Conservation (phyloP, 2,113 vertebrate genomes). For the Terrapene triunguis region DNA sequence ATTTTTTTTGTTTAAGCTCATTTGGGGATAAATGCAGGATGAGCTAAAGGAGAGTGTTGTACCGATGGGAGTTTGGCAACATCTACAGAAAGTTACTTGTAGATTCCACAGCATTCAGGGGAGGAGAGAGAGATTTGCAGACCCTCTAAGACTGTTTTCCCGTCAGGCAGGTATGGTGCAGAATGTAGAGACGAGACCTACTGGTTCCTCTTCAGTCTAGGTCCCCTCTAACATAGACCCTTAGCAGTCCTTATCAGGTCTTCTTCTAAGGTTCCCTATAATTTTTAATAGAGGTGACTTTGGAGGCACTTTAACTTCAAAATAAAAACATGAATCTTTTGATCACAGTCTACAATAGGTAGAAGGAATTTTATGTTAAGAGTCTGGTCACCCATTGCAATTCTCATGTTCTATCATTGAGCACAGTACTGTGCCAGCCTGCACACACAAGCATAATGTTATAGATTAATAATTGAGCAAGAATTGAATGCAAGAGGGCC, state of each 20-base stretch:
- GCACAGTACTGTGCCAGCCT: neutral
- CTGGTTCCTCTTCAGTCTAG: neutral
- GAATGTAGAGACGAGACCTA: neutral
- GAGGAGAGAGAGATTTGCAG: neutral
- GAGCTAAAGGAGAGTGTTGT: neutral
- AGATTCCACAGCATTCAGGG: neutral
- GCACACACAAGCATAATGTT: neutral
- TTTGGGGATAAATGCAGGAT: neutral
- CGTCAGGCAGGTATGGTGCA: neutral
- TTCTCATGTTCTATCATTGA: neutral
- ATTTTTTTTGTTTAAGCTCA: neutral
- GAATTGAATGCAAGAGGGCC: neutral
- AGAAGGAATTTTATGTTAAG: neutral
- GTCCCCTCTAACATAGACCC: neutral
- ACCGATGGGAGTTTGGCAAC: neutral
- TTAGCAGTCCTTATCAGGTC: neutral
- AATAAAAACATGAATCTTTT: neutral
- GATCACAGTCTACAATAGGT: neutral
- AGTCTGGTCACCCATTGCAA: neutral
- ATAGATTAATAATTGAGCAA: neutral
- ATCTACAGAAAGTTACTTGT: neutral
- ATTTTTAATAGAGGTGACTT: neutral
- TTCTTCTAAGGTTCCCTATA: neutral
- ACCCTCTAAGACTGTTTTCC: neutral
- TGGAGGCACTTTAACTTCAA: neutral